phyloP scores from a whole-genome alignment of 2,113 vertebrate genomes.

The Tragelaphus buxtoni region DNA sequence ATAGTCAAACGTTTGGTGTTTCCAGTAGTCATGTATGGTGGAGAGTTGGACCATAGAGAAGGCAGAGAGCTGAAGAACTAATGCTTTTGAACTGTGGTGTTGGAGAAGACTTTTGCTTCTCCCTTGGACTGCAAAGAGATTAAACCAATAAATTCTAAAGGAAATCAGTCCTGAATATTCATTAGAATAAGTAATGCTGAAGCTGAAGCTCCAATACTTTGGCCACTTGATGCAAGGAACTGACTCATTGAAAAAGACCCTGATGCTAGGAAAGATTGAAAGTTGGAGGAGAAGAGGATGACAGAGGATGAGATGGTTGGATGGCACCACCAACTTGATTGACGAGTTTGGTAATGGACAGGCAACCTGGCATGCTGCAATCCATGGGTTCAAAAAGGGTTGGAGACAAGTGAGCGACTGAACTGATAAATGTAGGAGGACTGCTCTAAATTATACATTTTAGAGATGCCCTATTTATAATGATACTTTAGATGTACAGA shows the following conservation, averaged over 20 bases:
- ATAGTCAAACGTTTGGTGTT: background rate
- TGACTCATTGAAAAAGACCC: background rate
- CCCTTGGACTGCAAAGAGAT: background rate
- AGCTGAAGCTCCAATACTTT: background rate
- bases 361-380: background rate
- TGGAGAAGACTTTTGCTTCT: background rate
- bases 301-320: background rate
- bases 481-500: background rate
- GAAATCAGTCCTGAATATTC: background rate
- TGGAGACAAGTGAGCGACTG: background rate
- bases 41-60: background rate
- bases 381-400: background rate
- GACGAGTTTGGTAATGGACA: background rate
- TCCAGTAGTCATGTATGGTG: background rate
- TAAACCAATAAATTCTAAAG: background rate
- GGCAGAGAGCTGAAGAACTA: background rate
- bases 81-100: background rate
- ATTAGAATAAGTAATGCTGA: background rate
- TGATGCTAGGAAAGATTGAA: background rate
- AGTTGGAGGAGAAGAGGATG: background rate
- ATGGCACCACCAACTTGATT: background rate
- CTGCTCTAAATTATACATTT: background rate
- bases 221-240: background rate
- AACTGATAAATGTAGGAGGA: background rate
- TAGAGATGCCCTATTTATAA: background rate